A percentile compares a stretch with the other conserved stretches of the same genome.
Evolutionary conservation across 2,888 invertebrate genomes (phyloP).

Genomic region (Pristionchus maxplancki): DNA sequence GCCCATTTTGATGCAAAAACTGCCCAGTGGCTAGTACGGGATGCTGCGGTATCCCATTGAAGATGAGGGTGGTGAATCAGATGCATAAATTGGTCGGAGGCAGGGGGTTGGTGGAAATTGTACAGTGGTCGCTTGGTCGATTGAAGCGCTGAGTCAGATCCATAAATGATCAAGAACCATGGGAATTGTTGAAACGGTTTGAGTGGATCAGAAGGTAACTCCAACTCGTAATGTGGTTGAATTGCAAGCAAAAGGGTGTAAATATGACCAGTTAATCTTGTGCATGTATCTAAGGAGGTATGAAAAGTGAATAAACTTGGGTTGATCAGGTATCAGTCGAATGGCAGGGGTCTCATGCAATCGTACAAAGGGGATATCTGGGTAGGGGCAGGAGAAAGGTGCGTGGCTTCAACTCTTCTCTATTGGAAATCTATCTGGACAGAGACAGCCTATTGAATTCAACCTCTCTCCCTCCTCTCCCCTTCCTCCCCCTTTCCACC

Average conservation of each 20-base stretch:
- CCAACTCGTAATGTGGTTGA: no score
- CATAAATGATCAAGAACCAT: no score
- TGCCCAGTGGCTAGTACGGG: not conserved
- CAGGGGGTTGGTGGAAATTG: not conserved
- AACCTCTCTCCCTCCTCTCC: conserved; percentile 11
- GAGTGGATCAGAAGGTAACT: no score
- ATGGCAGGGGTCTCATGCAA: no score
- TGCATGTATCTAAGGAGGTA: no score
- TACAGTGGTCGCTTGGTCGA: not conserved
- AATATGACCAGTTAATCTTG: no score
- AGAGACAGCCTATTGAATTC: conserved; percentile 17
- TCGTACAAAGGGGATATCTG: conserved; percentile 4
- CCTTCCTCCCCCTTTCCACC: not conserved
- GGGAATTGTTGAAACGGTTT: no score
- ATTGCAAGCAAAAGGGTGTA: no score
- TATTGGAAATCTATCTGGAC: conserved; percentile 38
- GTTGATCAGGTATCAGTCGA: no score
- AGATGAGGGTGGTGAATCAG: not conserved
- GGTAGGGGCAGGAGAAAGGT: not conserved
- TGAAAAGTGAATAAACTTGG: no score
- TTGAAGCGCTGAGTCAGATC: not conserved
- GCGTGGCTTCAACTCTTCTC: conserved; percentile 35
- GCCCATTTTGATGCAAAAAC: not conserved
- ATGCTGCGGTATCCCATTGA: not conserved
- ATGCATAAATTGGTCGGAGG: not conserved